phyloP scores from a whole-genome alignment of 2,113 vertebrate species.

The Ramphastos sulfuratus region DNA sequence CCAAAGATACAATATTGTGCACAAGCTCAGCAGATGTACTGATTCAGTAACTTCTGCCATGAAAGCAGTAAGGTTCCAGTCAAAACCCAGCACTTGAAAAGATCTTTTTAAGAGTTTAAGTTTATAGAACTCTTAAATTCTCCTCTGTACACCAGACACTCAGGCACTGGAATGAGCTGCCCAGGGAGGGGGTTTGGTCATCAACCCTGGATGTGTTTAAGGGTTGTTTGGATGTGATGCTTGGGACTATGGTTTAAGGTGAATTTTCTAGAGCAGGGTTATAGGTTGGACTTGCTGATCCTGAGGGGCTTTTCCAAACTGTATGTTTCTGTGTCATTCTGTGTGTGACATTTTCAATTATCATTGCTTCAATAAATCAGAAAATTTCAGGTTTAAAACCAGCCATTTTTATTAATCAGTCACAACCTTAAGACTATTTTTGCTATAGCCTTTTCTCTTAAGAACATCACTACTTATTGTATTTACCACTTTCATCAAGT shows the following conservation, averaged over 20 bases:
- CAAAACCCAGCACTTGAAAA: neutral
- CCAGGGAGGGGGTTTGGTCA: no score
- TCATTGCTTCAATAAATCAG: accelerated
- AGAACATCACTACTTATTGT: neutral
- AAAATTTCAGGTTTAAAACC: neutral
- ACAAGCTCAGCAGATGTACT: neutral
- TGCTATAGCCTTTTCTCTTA: neutral
- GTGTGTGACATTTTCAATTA: neutral
- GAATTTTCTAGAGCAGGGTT: no score
- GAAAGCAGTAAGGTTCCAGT: neutral
- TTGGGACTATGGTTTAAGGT: no score
- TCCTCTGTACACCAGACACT: neutral
- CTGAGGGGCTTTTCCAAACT: no score
- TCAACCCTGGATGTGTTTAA: no score
- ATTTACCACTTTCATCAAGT: neutral
- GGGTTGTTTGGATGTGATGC: no score
- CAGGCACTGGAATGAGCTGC: no score
- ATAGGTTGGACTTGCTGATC: no score
- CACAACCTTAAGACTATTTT: neutral
- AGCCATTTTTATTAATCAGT: neutral
- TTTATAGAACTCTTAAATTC: neutral
- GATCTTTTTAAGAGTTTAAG: neutral
- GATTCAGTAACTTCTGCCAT: neutral
- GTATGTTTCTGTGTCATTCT: no score
- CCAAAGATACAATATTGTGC: neutral